Evolutionary conservation across 2,888 invertebrate species (phyloP), one percentile per base, ranked within the genome.

Genomic region (Bombyx huttoni): DNA sequence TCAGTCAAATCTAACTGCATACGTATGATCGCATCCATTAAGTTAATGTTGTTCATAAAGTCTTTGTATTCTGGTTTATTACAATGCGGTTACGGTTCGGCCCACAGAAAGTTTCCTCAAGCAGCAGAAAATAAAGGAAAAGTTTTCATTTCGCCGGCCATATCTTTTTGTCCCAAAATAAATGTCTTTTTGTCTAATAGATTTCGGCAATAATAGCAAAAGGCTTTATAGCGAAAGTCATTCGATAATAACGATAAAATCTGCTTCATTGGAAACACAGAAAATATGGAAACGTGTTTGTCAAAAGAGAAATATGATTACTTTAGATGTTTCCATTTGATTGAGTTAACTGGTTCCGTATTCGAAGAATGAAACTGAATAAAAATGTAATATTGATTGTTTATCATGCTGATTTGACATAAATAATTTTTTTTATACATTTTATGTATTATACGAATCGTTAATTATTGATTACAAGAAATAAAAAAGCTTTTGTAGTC

Each of bases 21-120:
- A 74, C 68, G 73, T 75, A 73, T 72, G 73, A 76, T 77, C 71
- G 69, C 67, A 69, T 76, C 77, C 78, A 81, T 85, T 81, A 80
- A 73, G 65, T 75, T 83, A 84, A 83, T 84, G 78, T 71, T 63
- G 64, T 69, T 70, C 74, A 80, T 84, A 83, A 84, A 84, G 81
- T 79, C 81, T 81, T 84, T 82, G 81, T 82, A 73, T 70, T 70
- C 75, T 73, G 69, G 67, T 81, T 82, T 81, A 84, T 78, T 78
- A 75, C 75, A 67, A 71, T 65, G 67, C 69, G 70, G 70, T 69
- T 68, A 65, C 65, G 65, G 57, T 62, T 65, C 65, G 63, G 62
- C 59, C 66, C 65, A 61, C 66, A 61, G 64, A 65, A 74, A 72
- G 56, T 69, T 70, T 57, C 51, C 49, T 51, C 51, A 24, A 51